A percentile compares a stretch with the other conserved stretches of the same genome.
These are phyloP conservation scores for Brachionus sp. DNA, from an alignment of 1,140 invertebrate species.

Conservation along the genomic window DNA sequence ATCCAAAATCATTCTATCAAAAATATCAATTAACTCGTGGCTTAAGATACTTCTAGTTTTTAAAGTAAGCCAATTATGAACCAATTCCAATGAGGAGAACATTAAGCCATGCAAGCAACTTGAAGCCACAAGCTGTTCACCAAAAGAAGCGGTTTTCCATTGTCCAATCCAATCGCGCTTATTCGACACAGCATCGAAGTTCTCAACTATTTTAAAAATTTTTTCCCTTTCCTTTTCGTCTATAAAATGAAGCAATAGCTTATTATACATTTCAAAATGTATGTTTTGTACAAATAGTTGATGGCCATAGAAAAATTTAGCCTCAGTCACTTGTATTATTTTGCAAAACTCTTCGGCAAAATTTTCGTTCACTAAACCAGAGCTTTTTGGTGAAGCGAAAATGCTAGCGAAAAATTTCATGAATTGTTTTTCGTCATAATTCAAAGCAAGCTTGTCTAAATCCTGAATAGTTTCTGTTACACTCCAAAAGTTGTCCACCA, in stretches of 20 bases:
- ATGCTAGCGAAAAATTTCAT: slow-evolving; percentile 44
- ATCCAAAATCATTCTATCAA: slow-evolving; percentile 33
- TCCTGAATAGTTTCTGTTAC: slow-evolving; percentile 42
- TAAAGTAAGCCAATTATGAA: neutral
- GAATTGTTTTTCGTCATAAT: slow-evolving; percentile 36
- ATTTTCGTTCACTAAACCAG: slow-evolving; percentile 42
- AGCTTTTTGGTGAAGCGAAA: slow-evolving; percentile 32
- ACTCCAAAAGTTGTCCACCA: slow-evolving; percentile 45
- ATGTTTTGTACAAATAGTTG: slow-evolving; percentile 45
- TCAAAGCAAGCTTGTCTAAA: slow-evolving; percentile 7
- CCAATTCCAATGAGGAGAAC: slow-evolving; percentile 11
- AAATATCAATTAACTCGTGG: slow-evolving; percentile 22
- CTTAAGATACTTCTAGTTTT: neutral
- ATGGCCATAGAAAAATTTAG: slow-evolving; percentile 45
- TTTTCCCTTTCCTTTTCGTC: slow-evolving; percentile 33
- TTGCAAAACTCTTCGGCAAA: slow-evolving; percentile 45
- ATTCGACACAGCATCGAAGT: slow-evolving; percentile 21
- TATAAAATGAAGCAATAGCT: slow-evolving; percentile 5
- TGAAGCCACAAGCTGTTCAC: slow-evolving; percentile 25
- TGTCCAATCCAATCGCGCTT: slow-evolving; percentile 22
- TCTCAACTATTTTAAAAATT: slow-evolving; percentile 27
- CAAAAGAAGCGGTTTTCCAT: slow-evolving; percentile 17
- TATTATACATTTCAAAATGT: slow-evolving; percentile 45
- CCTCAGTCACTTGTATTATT: slow-evolving; percentile 39
- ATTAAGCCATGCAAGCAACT: slow-evolving; percentile 34